These are phyloP conservation scores for Stercorarius parasiticus DNA, from an alignment of 2,113 vertebrate genomes.

Conservation along the genomic window DNA sequence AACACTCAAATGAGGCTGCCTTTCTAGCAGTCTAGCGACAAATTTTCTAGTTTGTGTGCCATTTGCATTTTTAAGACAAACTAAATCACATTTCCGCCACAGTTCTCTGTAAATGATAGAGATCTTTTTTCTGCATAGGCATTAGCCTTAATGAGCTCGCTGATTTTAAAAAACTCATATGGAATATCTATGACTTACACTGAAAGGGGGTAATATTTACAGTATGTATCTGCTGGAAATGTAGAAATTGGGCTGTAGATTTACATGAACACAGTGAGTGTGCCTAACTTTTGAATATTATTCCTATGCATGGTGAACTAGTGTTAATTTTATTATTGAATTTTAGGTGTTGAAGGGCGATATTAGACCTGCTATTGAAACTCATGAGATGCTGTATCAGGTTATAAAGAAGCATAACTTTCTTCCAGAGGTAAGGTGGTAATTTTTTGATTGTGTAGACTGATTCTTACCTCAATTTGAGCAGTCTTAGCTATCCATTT, in stretches of 20 bases:
- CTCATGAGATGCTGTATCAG: conserved; percentile 99
- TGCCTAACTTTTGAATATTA: neutral
- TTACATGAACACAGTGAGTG: neutral
- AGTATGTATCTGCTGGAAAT: neutral
- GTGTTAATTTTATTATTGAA: neutral
- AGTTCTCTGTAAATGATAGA: neutral
- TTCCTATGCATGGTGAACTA: neutral
- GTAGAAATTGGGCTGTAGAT: neutral
- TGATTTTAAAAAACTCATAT: neutral
- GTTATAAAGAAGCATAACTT: conserved; percentile 99
- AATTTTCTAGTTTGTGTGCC: neutral
- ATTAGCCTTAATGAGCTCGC: neutral
- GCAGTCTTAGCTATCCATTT: neutral
- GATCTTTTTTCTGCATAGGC: neutral
- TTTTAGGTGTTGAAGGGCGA: conserved; percentile 95
- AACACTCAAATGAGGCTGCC: neutral
- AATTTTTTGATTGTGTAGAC: neutral
- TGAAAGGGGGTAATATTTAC: neutral
- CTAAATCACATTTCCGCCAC: neutral
- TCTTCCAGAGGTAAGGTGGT: conserved; percentile 89
- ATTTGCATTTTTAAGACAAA: neutral
- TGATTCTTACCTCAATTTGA: neutral
- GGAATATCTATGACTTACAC: neutral
- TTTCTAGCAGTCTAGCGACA: neutral
- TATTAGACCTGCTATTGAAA: conserved; percentile 97